phyloP scores from a whole-genome alignment of 1,140 invertebrate genomes.

The Drosophila bipectinata region DNA sequence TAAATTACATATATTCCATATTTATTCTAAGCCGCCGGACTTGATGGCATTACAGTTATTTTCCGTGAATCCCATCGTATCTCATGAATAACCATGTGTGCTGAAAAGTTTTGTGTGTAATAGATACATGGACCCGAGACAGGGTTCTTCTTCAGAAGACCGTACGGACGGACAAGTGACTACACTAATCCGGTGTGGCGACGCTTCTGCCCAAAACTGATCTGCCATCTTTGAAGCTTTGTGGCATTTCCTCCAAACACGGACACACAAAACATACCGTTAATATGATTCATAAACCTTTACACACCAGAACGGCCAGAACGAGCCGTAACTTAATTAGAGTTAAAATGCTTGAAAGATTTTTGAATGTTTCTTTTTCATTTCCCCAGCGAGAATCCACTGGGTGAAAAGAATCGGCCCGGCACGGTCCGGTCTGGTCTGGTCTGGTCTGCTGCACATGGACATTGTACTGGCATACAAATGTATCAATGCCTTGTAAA shows the following conservation, averaged over 20 bases:
- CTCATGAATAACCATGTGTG: constrained; percentile 45
- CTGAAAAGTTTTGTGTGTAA: constrained; percentile 20
- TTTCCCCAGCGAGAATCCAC: constrained; percentile 8
- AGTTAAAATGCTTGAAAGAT: constrained; percentile 45
- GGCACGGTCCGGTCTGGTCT: constrained; percentile 4
- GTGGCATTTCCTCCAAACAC: background rate
- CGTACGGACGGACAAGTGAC: constrained; percentile 21
- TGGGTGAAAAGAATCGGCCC: constrained; percentile 4
- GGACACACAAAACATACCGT: constrained; percentile 14
- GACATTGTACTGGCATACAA: constrained; percentile 9
- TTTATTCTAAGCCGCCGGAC: constrained; percentile 53
- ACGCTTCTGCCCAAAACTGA: constrained; percentile 25
- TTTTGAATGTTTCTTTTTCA: constrained; percentile 27
- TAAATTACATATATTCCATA: constrained; percentile 24
- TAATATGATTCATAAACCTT: constrained; percentile 38
- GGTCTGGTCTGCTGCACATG: constrained; percentile 45
- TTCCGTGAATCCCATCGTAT: constrained; percentile 31
- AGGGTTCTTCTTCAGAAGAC: background rate
- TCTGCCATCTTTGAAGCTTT: background rate
- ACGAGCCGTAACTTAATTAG: constrained; percentile 31
- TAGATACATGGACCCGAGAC: constrained; percentile 8
- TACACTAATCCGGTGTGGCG: constrained; percentile 32
- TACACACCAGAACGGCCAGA: constrained; percentile 20
- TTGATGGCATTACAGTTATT: constrained; percentile 46
- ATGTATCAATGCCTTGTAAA: constrained; percentile 42